Percentiles rank a stretch among this genome's conserved stretches.
Evolutionary conservation across 2,113 vertebrate species (phyloP).

Genomic region (Planiliza haematocheilus): DNA sequence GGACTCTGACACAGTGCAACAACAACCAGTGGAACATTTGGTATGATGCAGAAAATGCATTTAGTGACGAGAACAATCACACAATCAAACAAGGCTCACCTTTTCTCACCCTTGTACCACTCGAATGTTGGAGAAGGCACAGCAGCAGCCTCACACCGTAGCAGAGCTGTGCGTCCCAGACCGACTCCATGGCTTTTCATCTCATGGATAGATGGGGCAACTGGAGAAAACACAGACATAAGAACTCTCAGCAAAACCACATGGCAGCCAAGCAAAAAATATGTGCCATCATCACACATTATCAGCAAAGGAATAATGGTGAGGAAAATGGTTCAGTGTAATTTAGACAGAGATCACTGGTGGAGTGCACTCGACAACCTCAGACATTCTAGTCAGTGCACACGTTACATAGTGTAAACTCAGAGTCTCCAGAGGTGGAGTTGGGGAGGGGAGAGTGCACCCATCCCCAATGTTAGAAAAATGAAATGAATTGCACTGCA

Average conservation of each 20-base stretch:
- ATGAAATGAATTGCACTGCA: constrained; percentile 76
- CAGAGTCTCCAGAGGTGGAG: constrained; percentile 40
- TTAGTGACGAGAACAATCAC: background rate
- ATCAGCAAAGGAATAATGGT: too few species aligned
- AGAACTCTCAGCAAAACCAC: background rate
- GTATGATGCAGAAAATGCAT: background rate
- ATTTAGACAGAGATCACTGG: too few species aligned
- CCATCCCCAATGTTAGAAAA: constrained; percentile 62
- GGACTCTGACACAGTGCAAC: background rate
- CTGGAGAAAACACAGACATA: constrained; percentile 75
- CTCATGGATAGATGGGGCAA: constrained; percentile 95
- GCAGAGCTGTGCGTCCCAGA: constrained; percentile 90
- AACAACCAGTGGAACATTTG: background rate
- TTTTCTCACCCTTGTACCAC: constrained; percentile 98
- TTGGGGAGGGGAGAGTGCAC: constrained; percentile 47
- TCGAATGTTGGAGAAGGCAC: constrained; percentile 93
- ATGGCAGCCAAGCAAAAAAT: background rate
- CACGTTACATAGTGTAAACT: constrained; percentile 44
- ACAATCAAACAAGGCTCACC: constrained; percentile 83
- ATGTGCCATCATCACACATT: background rate
- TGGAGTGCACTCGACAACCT: constrained; percentile 35
- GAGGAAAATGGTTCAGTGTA: too few species aligned
- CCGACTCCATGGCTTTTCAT: constrained; percentile 92
- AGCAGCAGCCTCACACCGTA: constrained; percentile 95
- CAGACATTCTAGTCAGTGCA: constrained; percentile 42